Evolutionary conservation across 2,113 vertebrate genomes (phyloP), one percentile per base, ranked within the genome.

Genomic region (Nycticebus coucang): DNA sequence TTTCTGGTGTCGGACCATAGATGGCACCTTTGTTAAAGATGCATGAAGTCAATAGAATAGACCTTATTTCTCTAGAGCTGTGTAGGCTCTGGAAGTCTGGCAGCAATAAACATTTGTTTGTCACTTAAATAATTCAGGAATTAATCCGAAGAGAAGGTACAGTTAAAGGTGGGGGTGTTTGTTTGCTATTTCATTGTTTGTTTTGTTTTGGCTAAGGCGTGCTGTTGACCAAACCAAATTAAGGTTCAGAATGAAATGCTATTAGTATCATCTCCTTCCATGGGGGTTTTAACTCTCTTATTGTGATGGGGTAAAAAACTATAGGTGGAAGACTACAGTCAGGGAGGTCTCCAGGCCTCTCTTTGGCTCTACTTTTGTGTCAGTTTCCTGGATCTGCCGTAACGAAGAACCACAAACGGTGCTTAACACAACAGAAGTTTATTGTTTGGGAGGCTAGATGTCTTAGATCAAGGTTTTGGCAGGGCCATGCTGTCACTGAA

Each of bases 11-110:
- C 68, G 3, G 5, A 87, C 85, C 26, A 75, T n/a, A 90, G 24
- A 37, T 84, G 91, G 94, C 91, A 95, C 81, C 80, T 95, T 97
- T 97, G 93, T 98, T 97, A 98, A 98, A 97, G 94, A 96, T 97
- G 95, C 96, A 91, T 97, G 86, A 94, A 87, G 71, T 95, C 92
- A 85, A 45, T 82, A 17, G 62, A 90, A 95, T 80, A 93, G 74
- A 78, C 26, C 28, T 89, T 79, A 69, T 83, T 94, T 64, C 89
- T 96, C 87, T 93, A 64, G 7, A 91, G 50, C 50, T 95, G 41
- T 89, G 26, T 59, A 71, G 45, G n/a, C 55, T 78, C 71, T 95
- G 50, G 77, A 93, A 77, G 69, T 85, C 91, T 95, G 35, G 85
- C 41, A 84, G 81, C 86, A 92, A 96, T 91, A 97, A 41, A 93